phyloP scores from a whole-genome alignment of 2,797 vertebrate species.

The Sebastes flavidus region DNA sequence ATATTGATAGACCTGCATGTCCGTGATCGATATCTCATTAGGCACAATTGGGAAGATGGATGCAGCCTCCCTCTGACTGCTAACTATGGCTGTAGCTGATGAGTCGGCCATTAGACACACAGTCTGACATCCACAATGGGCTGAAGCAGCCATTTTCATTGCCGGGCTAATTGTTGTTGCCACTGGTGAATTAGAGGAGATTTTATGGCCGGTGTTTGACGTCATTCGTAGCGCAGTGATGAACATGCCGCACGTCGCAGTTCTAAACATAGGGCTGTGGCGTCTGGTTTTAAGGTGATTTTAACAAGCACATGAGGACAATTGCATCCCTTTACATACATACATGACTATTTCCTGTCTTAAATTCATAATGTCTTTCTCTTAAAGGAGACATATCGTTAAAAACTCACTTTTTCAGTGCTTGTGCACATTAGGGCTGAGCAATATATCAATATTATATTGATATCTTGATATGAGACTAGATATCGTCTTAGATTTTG shows the following conservation, averaged over 20 bases:
- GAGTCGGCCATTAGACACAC: conserved; percentile 66
- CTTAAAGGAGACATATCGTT: neutral
- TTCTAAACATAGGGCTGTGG: neutral
- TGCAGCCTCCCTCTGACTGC: conserved; percentile 54
- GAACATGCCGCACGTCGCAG: neutral
- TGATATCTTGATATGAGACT: no score
- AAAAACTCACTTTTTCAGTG: neutral
- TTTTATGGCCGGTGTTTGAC: conserved; percentile 51
- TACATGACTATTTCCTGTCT: neutral
- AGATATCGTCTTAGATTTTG: no score
- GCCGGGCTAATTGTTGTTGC: conserved; percentile 65
- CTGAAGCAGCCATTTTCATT: conserved; percentile 56
- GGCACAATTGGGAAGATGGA: conserved; percentile 74
- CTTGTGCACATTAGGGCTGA: no score
- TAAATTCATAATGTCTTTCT: neutral
- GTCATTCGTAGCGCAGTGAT: conserved; percentile 1
- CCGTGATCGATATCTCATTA: conserved; percentile 82
- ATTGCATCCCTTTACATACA: neutral
- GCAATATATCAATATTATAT: no score
- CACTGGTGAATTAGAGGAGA: conserved; percentile 53
- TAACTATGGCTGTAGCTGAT: conserved; percentile 56
- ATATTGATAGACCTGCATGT: conserved; percentile 67
- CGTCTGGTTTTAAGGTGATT: neutral
- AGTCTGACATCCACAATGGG: conserved; percentile 53
- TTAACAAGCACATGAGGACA: neutral